phyloP scores from a whole-genome alignment of 2,797 vertebrate genomes.

The Scolopax rusticola region DNA sequence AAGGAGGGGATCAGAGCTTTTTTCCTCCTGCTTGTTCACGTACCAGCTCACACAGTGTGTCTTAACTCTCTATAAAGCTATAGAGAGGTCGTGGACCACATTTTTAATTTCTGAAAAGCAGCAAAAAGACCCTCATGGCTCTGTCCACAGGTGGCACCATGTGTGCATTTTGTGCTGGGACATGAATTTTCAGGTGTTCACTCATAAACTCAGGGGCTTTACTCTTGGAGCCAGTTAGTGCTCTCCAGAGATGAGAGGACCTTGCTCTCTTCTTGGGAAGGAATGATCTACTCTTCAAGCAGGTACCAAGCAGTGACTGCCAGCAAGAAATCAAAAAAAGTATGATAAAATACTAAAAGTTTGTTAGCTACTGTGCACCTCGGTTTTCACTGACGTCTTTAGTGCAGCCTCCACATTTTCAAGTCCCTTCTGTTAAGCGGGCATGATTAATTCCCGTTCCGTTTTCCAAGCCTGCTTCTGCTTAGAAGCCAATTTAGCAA shows the following conservation, averaged over 20 bases:
- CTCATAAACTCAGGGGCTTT: neutral
- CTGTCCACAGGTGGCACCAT: rapidly evolving
- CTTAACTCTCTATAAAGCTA: neutral
- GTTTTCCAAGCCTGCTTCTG: constrained; percentile 56
- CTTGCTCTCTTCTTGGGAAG: neutral
- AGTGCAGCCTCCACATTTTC: neutral
- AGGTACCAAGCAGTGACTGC: neutral
- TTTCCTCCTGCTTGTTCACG: neutral
- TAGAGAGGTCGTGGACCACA: neutral
- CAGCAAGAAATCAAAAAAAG: neutral
- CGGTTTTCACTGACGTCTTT: neutral
- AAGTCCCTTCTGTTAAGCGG: constrained; percentile 1
- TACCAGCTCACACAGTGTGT: rapidly evolving
- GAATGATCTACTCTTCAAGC: neutral
- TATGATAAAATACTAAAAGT: constrained; percentile 10
- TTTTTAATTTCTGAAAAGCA: neutral
- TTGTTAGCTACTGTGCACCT: neutral
- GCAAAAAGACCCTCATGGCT: neutral
- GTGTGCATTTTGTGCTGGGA: neutral
- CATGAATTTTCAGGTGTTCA: neutral
- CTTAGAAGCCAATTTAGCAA: constrained; percentile 69
- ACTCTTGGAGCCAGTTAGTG: neutral
- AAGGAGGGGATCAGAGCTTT: neutral
- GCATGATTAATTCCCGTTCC: constrained; percentile 63
- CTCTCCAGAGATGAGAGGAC: neutral